A percentile compares a stretch with the other conserved stretches of the same genome.
Evolutionary conservation across 2,888 invertebrate genomes (phyloP).

Genomic region (Gandaritis pyraliata): DNA sequence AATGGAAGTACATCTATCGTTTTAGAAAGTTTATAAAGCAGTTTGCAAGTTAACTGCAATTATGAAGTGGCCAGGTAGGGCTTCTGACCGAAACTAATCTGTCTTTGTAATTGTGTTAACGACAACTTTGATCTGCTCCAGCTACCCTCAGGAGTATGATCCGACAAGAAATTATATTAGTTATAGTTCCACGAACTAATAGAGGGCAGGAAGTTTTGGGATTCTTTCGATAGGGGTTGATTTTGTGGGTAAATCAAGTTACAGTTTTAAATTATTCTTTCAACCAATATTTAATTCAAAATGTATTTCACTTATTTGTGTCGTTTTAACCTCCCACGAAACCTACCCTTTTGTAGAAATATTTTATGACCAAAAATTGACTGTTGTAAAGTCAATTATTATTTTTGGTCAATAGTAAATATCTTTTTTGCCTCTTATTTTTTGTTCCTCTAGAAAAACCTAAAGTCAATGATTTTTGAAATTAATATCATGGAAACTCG

Average conservation of each 20-base stretch:
- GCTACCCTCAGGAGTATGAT: constrained; percentile 76
- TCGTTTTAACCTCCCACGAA: too few relatives aligned
- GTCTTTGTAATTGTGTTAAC: constrained; percentile 79
- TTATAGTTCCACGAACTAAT: constrained; percentile 77
- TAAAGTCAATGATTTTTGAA: too few relatives aligned
- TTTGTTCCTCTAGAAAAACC: too few relatives aligned
- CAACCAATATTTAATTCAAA: too few relatives aligned
- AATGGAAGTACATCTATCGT: too few relatives aligned
- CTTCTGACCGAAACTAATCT: constrained; percentile 80
- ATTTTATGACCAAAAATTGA: too few relatives aligned
- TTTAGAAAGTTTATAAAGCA: constrained; percentile 42
- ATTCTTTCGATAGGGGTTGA: constrained; percentile 33
- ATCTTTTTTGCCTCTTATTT: too few relatives aligned
- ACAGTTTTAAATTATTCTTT: neutral
- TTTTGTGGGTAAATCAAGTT: constrained; percentile 19
- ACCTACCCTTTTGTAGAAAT: too few relatives aligned
- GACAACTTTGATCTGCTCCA: constrained; percentile 79
- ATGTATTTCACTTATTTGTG: too few relatives aligned
- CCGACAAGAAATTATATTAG: constrained; percentile 77
- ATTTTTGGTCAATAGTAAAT: too few relatives aligned
- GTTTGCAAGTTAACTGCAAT: constrained; percentile 67
- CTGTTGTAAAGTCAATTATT: too few relatives aligned
- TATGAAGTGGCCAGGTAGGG: constrained; percentile 69
- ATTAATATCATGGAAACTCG: too few relatives aligned
- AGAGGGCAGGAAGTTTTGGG: constrained; percentile 61